These are phyloP conservation scores for Emydoidea blandingii DNA, from an alignment of 2,797 vertebrate species.

Conservation along the genomic window DNA sequence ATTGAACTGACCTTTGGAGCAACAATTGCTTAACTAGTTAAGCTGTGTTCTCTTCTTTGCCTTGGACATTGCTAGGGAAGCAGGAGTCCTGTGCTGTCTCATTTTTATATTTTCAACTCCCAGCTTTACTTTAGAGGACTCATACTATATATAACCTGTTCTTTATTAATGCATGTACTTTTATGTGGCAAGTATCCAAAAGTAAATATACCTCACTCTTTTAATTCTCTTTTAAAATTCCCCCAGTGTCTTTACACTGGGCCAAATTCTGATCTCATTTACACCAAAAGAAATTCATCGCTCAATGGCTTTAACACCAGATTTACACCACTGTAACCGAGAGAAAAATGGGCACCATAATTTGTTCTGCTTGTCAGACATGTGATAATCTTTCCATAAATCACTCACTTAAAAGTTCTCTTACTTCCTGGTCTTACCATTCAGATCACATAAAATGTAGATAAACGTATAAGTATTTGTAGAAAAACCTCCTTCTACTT, in stretches of 20 bases:
- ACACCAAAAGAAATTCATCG: neutral
- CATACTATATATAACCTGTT: neutral
- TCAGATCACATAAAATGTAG: conserved; percentile 72
- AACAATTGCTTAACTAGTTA: conserved; percentile 4
- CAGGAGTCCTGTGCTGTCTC: neutral
- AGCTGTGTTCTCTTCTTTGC: conserved; percentile 19
- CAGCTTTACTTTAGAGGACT: neutral
- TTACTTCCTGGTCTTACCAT: conserved; percentile 80
- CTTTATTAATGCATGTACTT: neutral
- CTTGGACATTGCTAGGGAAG: neutral
- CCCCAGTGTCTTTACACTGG: accelerated
- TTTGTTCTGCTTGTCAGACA: conserved; percentile 61
- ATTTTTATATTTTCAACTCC: neutral
- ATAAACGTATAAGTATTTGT: conserved; percentile 50
- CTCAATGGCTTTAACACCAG: neutral
- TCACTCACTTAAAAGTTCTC: conserved; percentile 72
- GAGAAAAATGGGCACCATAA: conserved; percentile 48
- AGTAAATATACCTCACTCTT: neutral
- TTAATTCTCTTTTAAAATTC: neutral
- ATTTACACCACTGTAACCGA: neutral
- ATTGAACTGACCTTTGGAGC: neutral
- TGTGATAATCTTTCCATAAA: conserved; percentile 69
- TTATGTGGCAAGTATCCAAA: neutral
- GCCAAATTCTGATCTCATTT: neutral
- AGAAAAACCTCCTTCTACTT: conserved; percentile 27